Percentiles rank a stretch among this genome's conserved stretches.
Conservation (phyloP, 2,888 invertebrate species). For the Hedychridium roseum region DNA sequence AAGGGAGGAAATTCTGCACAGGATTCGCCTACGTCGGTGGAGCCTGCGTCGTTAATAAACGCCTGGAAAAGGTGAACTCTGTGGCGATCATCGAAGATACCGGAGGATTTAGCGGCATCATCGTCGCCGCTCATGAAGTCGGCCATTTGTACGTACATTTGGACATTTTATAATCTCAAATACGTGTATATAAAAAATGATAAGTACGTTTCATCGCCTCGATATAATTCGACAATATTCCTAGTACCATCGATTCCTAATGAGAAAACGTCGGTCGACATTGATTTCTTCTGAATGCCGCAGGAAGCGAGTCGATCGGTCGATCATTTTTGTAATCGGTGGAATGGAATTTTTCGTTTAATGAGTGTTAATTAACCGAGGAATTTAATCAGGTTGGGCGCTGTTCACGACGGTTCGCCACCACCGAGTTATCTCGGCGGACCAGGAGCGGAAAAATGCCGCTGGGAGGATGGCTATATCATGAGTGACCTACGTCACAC, state of each 20-base stretch:
- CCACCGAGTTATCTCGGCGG: conserved; percentile 94
- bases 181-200: no score
- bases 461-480: conserved; percentile 96
- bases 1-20: conserved; percentile 51
- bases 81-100: conserved; percentile 97
- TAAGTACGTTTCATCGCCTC: no score
- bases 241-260: no score
- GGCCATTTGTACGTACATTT: conserved; percentile 87
- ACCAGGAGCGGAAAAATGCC: conserved; percentile 92
- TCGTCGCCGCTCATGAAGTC: conserved; percentile 96
- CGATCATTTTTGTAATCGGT: not conserved
- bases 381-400: conserved; percentile 75
- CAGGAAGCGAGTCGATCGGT: no score
- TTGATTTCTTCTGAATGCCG: no score
- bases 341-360: not conserved
- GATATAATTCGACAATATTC: no score
- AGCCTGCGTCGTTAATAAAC: conserved; percentile 94
- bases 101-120: conserved; percentile 95
- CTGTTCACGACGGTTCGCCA: conserved; percentile 95
- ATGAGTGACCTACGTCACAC: conserved; percentile 95
- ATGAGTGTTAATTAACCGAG: no score
- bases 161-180: conserved; percentile 4
- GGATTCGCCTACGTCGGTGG: conserved; percentile 97
- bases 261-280: no score
- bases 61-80: conserved; percentile 94